A percentile compares a stretch with the other conserved stretches of the same genome.
These are phyloP conservation scores for Beris morrisii DNA, from an alignment of 2,888 invertebrate genomes.

Conservation along the genomic window DNA sequence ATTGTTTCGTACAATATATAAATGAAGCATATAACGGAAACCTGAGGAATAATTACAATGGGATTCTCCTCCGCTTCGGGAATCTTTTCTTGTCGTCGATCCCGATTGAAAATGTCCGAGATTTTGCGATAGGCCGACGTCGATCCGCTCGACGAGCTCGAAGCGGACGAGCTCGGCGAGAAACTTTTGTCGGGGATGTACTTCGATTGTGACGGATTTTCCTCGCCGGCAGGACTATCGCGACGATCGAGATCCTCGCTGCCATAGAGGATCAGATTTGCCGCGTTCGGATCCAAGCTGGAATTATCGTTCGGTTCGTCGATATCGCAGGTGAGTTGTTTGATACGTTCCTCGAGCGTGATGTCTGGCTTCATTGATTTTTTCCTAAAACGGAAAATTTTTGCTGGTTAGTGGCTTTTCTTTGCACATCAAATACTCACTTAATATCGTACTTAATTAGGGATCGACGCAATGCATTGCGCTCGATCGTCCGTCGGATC, in stretches of 20 bases:
- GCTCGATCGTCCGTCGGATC: conserved; percentile 76
- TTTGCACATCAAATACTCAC: conserved; percentile 39
- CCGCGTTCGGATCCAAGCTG: conserved; percentile 41
- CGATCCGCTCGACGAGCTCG: conserved; percentile 62
- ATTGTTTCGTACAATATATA: background rate
- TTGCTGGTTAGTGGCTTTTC: background rate
- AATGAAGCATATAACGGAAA: conserved; percentile 35
- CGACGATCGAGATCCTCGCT: conserved; percentile 57
- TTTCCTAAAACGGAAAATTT: conserved; percentile 46
- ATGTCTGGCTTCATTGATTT: conserved; percentile 62
- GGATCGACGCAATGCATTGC: conserved; percentile 79
- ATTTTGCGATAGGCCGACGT: conserved; percentile 66
- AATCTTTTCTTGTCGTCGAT: conserved; percentile 56
- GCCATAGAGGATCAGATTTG: conserved; percentile 43
- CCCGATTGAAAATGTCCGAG: conserved; percentile 56
- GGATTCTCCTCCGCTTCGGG: conserved; percentile 57
- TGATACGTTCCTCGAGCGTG: conserved; percentile 82
- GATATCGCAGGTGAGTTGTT: conserved; percentile 82
- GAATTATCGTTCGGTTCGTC: conserved; percentile 66
- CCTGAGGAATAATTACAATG: conserved; percentile 57
- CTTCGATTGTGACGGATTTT: conserved; percentile 56
- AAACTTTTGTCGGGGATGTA: conserved; percentile 63
- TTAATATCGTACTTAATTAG: conserved; percentile 69
- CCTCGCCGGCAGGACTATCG: conserved; percentile 70
- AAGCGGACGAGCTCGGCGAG: conserved; percentile 62